Base-by-base conservation (phyloP, 2,113 vertebrate species). In the Leuciscus idus region DNA sequence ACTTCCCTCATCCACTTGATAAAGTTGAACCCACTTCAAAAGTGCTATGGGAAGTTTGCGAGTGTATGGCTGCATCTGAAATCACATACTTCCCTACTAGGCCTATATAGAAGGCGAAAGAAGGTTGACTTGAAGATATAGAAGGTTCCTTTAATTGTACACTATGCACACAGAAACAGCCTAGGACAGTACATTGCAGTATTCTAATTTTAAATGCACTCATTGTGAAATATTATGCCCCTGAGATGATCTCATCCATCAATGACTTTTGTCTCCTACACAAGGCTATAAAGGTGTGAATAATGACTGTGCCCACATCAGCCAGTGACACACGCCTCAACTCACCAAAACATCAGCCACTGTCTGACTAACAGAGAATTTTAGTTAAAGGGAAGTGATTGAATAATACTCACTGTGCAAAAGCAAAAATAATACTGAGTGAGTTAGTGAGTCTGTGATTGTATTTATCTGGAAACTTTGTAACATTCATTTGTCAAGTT, bases 311-410 rank as follows among this genome's bases (percentile, higher is more conserved):
- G n/a, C 72, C 1, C 57, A 43, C 57, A 62, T 62, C 23, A 62
- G 76, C 57, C 55, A 81, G 21, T 68, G 59, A 75, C 76, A 55
- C 68, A 57, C 4, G 46, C 62, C 72, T 86, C 78, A 84, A 81
- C 81, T 59, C 62, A 61, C 7, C 55, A 33, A 78, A 85, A 62
- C 26, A 85, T 73, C 70, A 77, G 78, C 33, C 78, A 77, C 80
- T 66, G 50, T 79, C 73, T 88, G 79, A 86, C 79, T 77, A 83
- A 88, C 39, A 64, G 30, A 43, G 33, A 43, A 86, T 86, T 88
- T 88, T 83, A 83, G 82, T 83, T 46, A 17, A 68, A 59, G 9
- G 79, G 57, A 88, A 52, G 64, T 2, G 79, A 33, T 83, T 83
- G 12, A 72, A 62, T 88, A 78, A 74, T 75, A 86, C 52, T 84